These are phyloP conservation scores for Vollenhovia emeryi DNA, from an alignment of 1,140 invertebrate species.

Conservation along the genomic window DNA sequence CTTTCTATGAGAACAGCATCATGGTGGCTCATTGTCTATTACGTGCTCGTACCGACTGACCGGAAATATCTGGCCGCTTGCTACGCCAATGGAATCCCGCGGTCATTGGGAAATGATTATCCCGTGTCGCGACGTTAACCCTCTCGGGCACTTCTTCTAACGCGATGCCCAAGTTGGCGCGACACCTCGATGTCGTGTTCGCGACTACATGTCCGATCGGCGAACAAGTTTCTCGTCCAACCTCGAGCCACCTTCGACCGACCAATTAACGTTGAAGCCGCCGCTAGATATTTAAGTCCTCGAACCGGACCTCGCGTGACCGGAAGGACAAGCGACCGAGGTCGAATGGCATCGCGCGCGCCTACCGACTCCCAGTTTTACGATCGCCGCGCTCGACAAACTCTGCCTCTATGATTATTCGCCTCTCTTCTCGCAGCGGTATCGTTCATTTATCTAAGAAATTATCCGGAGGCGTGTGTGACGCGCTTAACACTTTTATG, in stretches of 20 bases:
- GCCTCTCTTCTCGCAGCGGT: neutral
- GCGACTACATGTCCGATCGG: constrained; percentile 21
- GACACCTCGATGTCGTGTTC: constrained; percentile 19
- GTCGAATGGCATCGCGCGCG: constrained; percentile 40
- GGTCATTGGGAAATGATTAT: constrained; percentile 1
- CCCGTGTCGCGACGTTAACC: neutral
- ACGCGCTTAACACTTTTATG: neutral
- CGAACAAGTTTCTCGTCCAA: constrained; percentile 34
- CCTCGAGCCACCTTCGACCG: constrained; percentile 8
- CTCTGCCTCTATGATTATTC: neutral
- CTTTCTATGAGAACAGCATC: neutral
- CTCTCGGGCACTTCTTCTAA: neutral
- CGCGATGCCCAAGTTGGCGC: neutral
- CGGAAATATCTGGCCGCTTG: neutral
- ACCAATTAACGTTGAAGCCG: constrained; percentile 38
- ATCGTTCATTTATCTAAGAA: neutral
- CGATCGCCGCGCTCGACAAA: constrained; percentile 17
- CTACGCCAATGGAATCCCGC: neutral
- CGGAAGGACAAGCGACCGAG: constrained; percentile 54
- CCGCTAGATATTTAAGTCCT: constrained; percentile 21
- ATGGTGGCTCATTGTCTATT: neutral
- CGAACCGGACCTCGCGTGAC: constrained; percentile 47
- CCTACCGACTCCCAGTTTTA: constrained; percentile 18
- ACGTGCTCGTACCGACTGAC: neutral
- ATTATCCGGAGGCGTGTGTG: neutral